Conservation (phyloP, 1,140 invertebrate genomes). For the Achatina immaculata region DNA sequence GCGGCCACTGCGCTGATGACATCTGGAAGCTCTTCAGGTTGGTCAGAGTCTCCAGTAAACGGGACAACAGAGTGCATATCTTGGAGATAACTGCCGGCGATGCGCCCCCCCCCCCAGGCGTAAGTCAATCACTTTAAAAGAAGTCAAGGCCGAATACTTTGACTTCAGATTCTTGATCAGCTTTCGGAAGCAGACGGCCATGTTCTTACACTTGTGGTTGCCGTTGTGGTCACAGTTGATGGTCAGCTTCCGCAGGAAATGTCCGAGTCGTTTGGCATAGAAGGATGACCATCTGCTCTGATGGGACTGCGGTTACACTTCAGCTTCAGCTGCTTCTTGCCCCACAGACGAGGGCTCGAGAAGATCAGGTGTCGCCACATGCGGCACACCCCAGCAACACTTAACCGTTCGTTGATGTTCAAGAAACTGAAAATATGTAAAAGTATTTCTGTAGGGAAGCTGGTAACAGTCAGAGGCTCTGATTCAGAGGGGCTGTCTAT, state of each 20-base stretch:
- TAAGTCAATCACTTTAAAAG: conserved; percentile 16
- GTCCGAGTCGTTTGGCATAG: conserved; percentile 4
- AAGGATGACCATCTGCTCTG: not conserved
- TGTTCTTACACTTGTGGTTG: not conserved
- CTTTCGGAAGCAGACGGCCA: conserved; percentile 12
- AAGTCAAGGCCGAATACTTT: not conserved
- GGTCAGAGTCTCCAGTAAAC: not conserved
- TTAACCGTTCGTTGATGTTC: not conserved
- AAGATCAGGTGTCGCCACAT: conserved; percentile 15
- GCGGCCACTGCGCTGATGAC: conserved; percentile 11
- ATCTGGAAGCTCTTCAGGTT: conserved; percentile 7
- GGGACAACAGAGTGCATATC: not conserved
- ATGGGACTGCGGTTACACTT: conserved; percentile 1
- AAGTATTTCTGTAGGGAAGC: not conserved
- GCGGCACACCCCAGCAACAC: not conserved
- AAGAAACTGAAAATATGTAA: conserved; percentile 3
- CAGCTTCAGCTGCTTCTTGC: not conserved
- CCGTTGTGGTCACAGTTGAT: not conserved
- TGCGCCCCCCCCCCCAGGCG: not conserved
- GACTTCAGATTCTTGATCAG: conserved; percentile 10
- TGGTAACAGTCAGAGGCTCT: not conserved
- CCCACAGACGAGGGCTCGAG: conserved; percentile 7
- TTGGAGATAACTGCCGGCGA: not conserved
- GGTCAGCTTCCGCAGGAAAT: not conserved
- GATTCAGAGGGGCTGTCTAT: not conserved